Base-by-base conservation (phyloP, 2,888 invertebrate genomes). In the Drosophila picticornis region DNA sequence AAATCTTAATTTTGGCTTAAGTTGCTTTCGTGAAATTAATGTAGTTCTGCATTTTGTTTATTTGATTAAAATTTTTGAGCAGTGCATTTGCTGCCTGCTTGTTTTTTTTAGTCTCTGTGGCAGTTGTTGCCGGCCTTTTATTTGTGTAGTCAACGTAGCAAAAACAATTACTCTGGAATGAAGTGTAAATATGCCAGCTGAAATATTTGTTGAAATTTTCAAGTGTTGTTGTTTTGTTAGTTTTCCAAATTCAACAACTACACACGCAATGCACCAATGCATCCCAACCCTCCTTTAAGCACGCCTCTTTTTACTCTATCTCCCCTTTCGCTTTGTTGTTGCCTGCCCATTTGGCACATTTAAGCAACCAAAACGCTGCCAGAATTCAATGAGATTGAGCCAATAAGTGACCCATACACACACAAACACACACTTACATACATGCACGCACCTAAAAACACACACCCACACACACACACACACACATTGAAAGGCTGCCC, bases 131-230 rank as follows among this genome's bases (percentile, higher is more conserved):
- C 63, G 70, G 69, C 77, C 81, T 86, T 86, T 81, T 90, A 81
- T 87, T 86, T 84, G 74, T 70, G 67, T 81, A 77, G 72, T 68
- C 80, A 77, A 83, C 76, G 77, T 80, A 81, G 71, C 71, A 75
- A 80, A 85, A 85, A 87, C 90, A 85, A 85, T 85, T 85, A 85
- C 77, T 72, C 52, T 68, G 67, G 76, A 82, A 85, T 89, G 82
- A 74, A 77, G 85, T 88, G 90, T 84, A 85, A 85, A 89, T 87
- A 88, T 80, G 84, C 87, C 77, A 84, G 75, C 76, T 73, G 57
- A 84, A 85, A 85, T 85, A 88, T 82, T 81, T 76, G 77, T 72
- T 77, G 75, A 69, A 82, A 68, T 78, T 77, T 81, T 82, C 57
- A 65, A 84, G 69, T 72, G 57, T 52, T 70, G 82, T 66, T 62